phyloP scores from a whole-genome alignment of 2,113 vertebrate species.

The Uria aalge region DNA sequence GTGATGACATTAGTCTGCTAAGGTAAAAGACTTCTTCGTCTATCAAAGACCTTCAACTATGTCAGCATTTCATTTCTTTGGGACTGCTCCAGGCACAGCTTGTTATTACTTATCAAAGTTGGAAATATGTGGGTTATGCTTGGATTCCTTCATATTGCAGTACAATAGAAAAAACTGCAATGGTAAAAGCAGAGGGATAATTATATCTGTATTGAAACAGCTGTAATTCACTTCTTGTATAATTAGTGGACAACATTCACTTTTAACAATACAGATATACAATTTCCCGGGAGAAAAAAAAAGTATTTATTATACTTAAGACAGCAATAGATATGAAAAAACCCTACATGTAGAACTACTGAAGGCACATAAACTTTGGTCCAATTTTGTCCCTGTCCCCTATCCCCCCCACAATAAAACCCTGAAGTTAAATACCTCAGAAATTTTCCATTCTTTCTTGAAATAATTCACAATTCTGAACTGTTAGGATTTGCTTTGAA shows the following conservation, averaged over 20 bases:
- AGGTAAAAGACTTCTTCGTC: neutral
- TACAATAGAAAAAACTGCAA: neutral
- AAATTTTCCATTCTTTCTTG: conserved; percentile 21
- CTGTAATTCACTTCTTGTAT: conserved; percentile 22
- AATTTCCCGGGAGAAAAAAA: conserved; percentile 15
- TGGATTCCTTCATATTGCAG: neutral
- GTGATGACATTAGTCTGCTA: neutral
- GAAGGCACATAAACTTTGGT: conserved; percentile 90
- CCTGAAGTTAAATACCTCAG: conserved; percentile 45
- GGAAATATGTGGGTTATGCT: neutral
- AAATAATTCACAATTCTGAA: conserved; percentile 39
- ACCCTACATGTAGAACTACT: conserved; percentile 59
- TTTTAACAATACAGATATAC: conserved; percentile 48
- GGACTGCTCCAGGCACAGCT: conserved; percentile 13
- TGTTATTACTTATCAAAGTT: neutral
- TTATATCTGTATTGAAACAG: conserved; percentile 31
- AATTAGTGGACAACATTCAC: conserved; percentile 19
- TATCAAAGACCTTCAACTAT: conserved; percentile 12
- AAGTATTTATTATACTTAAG: conserved; percentile 52
- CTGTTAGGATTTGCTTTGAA: conserved; percentile 59
- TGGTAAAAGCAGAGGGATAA: conserved; percentile 31
- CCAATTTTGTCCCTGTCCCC: conserved; percentile 49
- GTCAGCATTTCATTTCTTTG: neutral
- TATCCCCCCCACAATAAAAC: conserved; percentile 1
- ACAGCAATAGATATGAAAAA: conserved; percentile 64